These are phyloP conservation scores for Hipposideros larvatus DNA, from an alignment of 2,797 vertebrate genomes.

Conservation along the genomic window DNA sequence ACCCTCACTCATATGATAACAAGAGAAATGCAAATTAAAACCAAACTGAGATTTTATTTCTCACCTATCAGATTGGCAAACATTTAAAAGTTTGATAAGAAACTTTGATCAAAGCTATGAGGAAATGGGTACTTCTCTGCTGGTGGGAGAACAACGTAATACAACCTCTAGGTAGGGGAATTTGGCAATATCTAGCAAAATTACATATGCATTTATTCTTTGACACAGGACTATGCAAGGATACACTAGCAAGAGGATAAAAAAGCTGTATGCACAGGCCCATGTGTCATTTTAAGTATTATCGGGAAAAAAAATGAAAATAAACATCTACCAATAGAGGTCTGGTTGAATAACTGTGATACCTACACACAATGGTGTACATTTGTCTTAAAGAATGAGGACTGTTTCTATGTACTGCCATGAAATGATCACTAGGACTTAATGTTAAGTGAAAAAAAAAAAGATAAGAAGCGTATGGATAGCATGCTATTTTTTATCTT, in stretches of 20 bases:
- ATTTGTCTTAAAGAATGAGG: neutral
- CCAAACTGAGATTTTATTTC: neutral
- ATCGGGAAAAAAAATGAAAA: neutral
- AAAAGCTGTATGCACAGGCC: neutral
- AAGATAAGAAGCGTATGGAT: neutral
- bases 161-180: neutral
- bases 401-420: neutral
- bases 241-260: neutral
- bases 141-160: neutral
- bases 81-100: neutral
- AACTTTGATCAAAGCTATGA: neutral
- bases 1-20: neutral
- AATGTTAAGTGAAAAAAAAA: conserved; percentile 25
- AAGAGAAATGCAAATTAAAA: neutral
- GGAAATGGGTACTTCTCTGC: neutral
- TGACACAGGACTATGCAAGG: neutral
- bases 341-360: neutral
- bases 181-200: neutral
- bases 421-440: neutral
- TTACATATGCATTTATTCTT: neutral
- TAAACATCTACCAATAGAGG: neutral
- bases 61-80: neutral
- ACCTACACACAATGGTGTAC: neutral
- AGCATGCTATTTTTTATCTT: neutral
- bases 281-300: neutral